Conservation (phyloP, 2,797 vertebrate species). For the Squalus acanthias region DNA sequence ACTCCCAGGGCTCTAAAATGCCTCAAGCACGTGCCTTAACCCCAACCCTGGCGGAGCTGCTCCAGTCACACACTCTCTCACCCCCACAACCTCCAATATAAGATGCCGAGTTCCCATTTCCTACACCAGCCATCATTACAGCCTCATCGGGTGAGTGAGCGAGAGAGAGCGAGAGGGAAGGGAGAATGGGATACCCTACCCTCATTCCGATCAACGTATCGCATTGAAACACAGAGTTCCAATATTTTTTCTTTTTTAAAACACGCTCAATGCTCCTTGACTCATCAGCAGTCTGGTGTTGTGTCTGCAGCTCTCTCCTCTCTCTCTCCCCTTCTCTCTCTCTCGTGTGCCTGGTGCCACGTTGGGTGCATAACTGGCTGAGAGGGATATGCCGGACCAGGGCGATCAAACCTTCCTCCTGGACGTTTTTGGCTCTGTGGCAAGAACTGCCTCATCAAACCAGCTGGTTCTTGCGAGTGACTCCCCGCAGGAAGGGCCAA, state of each 20-base stretch:
- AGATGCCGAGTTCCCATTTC: background rate
- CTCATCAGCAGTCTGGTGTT: background rate
- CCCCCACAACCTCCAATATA: background rate
- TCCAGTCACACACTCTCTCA: background rate
- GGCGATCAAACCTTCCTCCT: background rate
- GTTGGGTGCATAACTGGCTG: background rate
- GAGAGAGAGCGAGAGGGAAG: too few species aligned
- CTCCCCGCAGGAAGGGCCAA: too few species aligned
- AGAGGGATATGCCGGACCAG: background rate
- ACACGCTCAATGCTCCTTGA: background rate
- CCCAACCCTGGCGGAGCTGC: background rate
- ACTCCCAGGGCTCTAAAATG: background rate
- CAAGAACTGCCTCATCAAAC: background rate
- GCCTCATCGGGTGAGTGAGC: too few species aligned
- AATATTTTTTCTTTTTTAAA: background rate
- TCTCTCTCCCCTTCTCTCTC: background rate
- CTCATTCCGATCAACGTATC: too few species aligned
- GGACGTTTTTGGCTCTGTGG: background rate
- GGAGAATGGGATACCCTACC: background rate
- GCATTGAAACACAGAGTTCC: background rate
- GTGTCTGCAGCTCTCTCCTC: background rate
- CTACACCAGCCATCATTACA: background rate
- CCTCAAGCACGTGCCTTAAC: background rate
- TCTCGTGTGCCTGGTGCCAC: background rate
- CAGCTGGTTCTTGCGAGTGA: background rate